Conservation (phyloP, 2,888 invertebrate species). For the Orthonevra nobilis region DNA sequence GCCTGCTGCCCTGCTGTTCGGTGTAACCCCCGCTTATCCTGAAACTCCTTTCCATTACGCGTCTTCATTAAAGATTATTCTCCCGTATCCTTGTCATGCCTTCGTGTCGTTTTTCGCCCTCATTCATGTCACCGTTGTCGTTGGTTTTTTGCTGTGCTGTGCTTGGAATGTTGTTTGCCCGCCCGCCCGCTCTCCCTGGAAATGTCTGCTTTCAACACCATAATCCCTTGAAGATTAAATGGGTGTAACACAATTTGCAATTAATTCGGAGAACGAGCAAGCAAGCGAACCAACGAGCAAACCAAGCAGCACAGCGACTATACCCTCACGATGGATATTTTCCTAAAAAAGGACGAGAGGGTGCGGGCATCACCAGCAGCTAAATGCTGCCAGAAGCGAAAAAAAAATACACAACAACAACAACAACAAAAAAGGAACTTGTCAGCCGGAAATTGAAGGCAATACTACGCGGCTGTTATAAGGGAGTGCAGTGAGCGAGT, state of each 20-base stretch:
- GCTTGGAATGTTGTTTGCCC: conserved; percentile 37
- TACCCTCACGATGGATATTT: conserved; percentile 26
- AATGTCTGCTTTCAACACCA: conserved; percentile 65
- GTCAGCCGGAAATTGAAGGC: conserved; percentile 70
- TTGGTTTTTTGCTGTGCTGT: conserved; percentile 45
- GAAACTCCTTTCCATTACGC: conserved; percentile 25
- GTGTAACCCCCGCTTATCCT: no score
- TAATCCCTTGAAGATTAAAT: conserved; percentile 71
- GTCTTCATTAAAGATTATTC: conserved; percentile 57
- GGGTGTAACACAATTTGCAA: conserved; percentile 72
- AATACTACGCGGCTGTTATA: conserved; percentile 57
- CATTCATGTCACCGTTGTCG: conserved; percentile 17
- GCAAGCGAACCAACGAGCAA: not conserved
- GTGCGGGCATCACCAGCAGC: conserved; percentile 41
- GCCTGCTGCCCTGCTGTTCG: not conserved
- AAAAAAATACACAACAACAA: no score
- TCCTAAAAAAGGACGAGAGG: conserved; percentile 28
- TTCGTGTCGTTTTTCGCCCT: conserved; percentile 7
- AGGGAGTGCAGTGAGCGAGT: conserved; percentile 21
- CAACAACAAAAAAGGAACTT: conserved; percentile 56
- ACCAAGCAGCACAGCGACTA: no score
- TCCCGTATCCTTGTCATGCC: conserved; percentile 35
- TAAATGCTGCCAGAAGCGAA: conserved; percentile 26
- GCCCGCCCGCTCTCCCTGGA: not conserved
- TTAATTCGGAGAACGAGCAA: conserved; percentile 60